A percentile compares a stretch with the other conserved stretches of the same genome.
Evolutionary conservation across 2,113 vertebrate genomes (phyloP).

Genomic region (Chaetorhynchus papuensis): DNA sequence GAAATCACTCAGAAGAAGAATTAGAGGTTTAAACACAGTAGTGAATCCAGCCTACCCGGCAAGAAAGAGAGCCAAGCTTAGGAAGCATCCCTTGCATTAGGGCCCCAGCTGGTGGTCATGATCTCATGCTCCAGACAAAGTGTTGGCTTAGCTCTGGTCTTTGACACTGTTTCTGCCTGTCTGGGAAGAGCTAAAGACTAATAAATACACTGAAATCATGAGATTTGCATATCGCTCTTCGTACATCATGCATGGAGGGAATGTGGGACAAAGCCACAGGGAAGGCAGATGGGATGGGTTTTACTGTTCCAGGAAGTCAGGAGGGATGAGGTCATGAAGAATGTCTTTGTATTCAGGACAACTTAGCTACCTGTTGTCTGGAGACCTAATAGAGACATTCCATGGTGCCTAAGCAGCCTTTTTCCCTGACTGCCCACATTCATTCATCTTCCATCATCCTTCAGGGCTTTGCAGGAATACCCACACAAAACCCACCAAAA

Average conservation of each 20-base stretch:
- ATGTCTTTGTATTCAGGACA: neutral
- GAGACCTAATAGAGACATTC: neutral
- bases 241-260: neutral
- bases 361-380: neutral
- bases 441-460: neutral
- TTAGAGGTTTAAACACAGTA: neutral
- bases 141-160: neutral
- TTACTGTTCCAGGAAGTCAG: neutral
- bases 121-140: neutral
- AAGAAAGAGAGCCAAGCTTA: neutral
- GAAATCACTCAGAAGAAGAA: neutral
- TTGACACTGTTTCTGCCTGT: neutral
- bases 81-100: neutral
- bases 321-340: neutral
- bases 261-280: neutral
- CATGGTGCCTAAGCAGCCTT: neutral
- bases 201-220: neutral
- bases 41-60: neutral
- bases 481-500: neutral
- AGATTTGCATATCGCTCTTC: accelerated
- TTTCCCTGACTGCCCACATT: neutral
- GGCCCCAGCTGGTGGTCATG: neutral
- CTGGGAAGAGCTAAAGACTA: neutral
- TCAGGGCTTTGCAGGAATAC: neutral
- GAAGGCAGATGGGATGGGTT: neutral